Conservation (phyloP, 1,140 invertebrate genomes). For the Nilaparvata lugens region DNA sequence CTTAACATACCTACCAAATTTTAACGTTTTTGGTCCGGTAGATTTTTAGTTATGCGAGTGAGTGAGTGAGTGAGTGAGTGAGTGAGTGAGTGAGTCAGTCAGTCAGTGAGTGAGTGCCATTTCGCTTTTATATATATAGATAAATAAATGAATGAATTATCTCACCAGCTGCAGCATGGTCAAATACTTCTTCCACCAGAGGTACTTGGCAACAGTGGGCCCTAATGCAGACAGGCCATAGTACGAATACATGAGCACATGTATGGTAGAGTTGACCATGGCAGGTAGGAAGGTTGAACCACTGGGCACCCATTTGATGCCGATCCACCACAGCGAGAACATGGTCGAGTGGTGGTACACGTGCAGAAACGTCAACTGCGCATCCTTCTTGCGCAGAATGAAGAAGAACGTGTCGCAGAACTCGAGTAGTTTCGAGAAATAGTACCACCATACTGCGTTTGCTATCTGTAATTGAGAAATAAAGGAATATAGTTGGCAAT, state of each 20-base stretch:
- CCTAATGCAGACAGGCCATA: conserved; percentile 80
- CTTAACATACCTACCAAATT: too few species aligned
- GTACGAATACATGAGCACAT: conserved; percentile 86
- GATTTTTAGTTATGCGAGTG: too few species aligned
- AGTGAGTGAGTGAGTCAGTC: too few species aligned
- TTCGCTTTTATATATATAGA: too few species aligned
- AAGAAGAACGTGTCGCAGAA: conserved; percentile 91
- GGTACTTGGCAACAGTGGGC: conserved; percentile 61
- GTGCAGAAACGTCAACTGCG: conserved; percentile 81
- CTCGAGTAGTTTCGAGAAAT: conserved; percentile 88
- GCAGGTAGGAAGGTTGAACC: conserved; percentile 81
- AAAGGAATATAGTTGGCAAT: too few species aligned
- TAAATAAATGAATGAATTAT: too few species aligned
- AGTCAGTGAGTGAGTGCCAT: too few species aligned
- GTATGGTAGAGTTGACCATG: conserved; percentile 66
- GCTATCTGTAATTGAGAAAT: conserved; percentile 60
- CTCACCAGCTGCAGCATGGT: conserved; percentile 67
- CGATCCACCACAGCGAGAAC: conserved; percentile 92
- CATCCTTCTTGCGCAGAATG: conserved; percentile 78
- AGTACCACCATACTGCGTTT: conserved; percentile 93
- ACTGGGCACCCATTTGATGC: conserved; percentile 92
- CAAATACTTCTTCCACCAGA: conserved; percentile 94
- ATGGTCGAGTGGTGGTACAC: conserved; percentile 90
- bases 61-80: too few species aligned
- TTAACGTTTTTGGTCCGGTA: too few species aligned